phyloP scores from a whole-genome alignment of 1,140 invertebrate genomes.

The Periplaneta americana region DNA sequence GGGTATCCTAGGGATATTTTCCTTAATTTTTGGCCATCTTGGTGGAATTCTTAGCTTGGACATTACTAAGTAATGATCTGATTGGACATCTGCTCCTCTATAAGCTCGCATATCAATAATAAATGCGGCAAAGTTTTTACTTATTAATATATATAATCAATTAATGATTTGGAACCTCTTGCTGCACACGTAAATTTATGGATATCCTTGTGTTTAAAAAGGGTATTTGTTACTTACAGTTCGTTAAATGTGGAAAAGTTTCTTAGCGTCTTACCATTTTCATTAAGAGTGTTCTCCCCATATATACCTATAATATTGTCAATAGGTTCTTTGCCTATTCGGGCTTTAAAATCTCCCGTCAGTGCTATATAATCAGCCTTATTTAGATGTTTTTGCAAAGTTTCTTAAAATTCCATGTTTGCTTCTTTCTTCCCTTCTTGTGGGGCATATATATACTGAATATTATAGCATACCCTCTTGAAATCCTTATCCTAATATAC shows the following conservation, averaged over 20 bases:
- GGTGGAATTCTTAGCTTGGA: too few relatives aligned
- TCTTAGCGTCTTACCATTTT: too few relatives aligned
- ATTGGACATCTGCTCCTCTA: not conserved
- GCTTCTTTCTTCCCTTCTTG: not conserved
- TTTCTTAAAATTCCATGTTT: not conserved
- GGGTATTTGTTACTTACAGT: too few relatives aligned
- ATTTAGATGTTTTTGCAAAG: not conserved
- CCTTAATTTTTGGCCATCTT: too few relatives aligned
- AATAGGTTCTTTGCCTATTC: not conserved
- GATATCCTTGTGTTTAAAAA: not conserved
- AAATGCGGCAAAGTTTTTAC: not conserved
- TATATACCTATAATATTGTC: not conserved
- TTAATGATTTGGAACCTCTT: not conserved
- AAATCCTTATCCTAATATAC: not conserved
- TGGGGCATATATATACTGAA: not conserved
- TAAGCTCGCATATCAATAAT: not conserved
- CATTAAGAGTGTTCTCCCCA: not conserved
- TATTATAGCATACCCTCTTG: not conserved
- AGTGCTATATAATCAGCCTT: not conserved
- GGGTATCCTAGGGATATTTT: too few relatives aligned
- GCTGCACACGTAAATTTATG: not conserved
- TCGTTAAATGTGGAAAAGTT: too few relatives aligned
- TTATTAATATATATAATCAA: not conserved
- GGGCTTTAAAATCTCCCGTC: not conserved
- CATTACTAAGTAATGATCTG: not conserved